Evolutionary conservation across 2,797 vertebrate genomes (phyloP).

Genomic region (Acrossocheilus wenchowensis): DNA sequence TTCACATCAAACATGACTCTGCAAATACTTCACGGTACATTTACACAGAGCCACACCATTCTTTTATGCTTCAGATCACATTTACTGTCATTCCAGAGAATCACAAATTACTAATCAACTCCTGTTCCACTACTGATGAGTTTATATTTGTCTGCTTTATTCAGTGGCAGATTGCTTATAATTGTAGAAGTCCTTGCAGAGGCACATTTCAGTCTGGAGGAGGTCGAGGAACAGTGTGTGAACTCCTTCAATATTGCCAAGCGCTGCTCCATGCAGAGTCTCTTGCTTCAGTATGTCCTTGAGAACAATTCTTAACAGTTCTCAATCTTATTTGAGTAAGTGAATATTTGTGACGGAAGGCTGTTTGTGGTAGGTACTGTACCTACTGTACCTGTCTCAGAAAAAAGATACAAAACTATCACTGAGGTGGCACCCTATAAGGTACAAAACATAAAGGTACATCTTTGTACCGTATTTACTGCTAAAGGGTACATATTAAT

Average conservation of each 20-base stretch:
- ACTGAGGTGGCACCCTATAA: background rate
- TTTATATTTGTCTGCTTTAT: background rate
- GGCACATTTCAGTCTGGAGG: background rate
- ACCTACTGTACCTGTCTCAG: background rate
- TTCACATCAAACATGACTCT: slow-evolving; percentile 41
- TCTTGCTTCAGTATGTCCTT: background rate
- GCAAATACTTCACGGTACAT: slow-evolving; percentile 35
- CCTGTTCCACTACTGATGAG: background rate
- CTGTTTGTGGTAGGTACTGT: background rate
- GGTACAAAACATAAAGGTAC: background rate
- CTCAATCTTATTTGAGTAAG: background rate
- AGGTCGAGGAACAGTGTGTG: background rate
- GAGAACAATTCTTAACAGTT: background rate
- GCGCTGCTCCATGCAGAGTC: background rate
- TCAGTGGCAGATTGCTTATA: slow-evolving; percentile 2
- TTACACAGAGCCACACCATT: slow-evolving; percentile 1
- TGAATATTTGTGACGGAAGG: background rate
- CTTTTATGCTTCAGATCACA: slow-evolving; percentile 2
- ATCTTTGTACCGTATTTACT: background rate
- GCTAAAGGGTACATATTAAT: background rate
- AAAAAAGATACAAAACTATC: background rate
- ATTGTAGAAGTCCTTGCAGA: background rate
- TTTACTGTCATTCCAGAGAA: slow-evolving; percentile 22
- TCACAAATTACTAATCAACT: slow-evolving; percentile 20
- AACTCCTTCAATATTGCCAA: background rate